Percentiles rank a stretch among this genome's conserved stretches.
phyloP scores from a whole-genome alignment of 2,797 vertebrate species.

The Paguma larvata region DNA sequence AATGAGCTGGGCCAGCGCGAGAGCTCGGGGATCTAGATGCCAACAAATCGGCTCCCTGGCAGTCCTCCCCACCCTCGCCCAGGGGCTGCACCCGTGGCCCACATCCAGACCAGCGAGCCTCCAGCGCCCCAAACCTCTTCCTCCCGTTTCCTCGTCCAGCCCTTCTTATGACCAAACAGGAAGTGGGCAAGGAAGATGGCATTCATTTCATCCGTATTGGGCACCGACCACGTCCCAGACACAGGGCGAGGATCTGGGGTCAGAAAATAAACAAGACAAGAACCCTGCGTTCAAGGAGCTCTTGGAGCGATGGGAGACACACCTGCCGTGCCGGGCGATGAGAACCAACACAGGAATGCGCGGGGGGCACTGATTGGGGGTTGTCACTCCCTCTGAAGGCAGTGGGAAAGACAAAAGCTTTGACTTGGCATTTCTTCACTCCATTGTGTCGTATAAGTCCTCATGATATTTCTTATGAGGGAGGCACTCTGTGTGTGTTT shows the following conservation, averaged over 20 bases:
- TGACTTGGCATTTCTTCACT: neutral
- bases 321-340: rapidly evolving
- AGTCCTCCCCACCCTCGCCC: neutral
- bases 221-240: neutral
- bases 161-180: slow-evolving; percentile 4
- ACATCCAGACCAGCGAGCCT: neutral
- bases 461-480: neutral
- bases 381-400: neutral
- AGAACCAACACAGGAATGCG: neutral
- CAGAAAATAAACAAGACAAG: neutral
- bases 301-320: neutral
- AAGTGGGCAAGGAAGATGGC: neutral
- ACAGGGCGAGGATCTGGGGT: neutral
- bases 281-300: neutral
- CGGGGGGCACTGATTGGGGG: neutral
- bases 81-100: neutral
- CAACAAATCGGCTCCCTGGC: neutral
- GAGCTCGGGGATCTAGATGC: neutral
- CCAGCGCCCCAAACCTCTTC: neutral
- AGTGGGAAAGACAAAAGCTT: neutral
- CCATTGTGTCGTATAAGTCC: neutral
- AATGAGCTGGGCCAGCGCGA: slow-evolving; percentile 47
- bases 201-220: neutral
- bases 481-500: neutral
- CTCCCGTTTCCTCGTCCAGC: neutral